These are phyloP conservation scores for Barbus barbus DNA, from an alignment of 2,113 vertebrate species.

Conservation along the genomic window DNA sequence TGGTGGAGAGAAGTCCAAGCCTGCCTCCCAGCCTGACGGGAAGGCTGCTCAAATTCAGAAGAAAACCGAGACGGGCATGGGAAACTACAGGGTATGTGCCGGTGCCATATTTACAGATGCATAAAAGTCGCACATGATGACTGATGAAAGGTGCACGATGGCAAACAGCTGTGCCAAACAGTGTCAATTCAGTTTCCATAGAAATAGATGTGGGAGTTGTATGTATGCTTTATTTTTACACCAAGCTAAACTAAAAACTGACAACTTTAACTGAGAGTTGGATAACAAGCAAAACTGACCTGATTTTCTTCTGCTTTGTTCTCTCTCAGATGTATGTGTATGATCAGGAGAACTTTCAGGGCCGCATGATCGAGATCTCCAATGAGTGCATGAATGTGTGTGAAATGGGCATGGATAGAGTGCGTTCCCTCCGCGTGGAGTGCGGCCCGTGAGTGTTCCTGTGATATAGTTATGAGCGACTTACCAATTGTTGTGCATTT, in stretches of 20 bases:
- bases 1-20: conserved; percentile 73
- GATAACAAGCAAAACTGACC: background rate
- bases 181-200: conserved; percentile 12
- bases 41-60: conserved; percentile 67
- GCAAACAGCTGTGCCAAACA: background rate
- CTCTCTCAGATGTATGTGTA: conserved; percentile 70
- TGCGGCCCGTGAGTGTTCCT: conserved; percentile 74
- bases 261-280: background rate
- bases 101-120: background rate
- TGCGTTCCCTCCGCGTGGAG: conserved; percentile 74
- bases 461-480: background rate
- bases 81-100: conserved; percentile 67
- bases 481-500: background rate
- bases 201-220: conserved; percentile 37
- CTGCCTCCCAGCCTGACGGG: conserved; percentile 71
- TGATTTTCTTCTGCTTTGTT: background rate
- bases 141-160: background rate
- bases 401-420: conserved; percentile 75
- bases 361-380: conserved; percentile 73
- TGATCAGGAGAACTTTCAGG: conserved; percentile 81
- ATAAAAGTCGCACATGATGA: background rate
- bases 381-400: conserved; percentile 75
- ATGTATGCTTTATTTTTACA: background rate
- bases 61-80: conserved; percentile 67
- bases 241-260: background rate